A percentile compares a stretch with the other conserved stretches of the same genome.
phyloP scores from a whole-genome alignment of 2,797 vertebrate genomes.

The Phrynocephalus forsythii region DNA sequence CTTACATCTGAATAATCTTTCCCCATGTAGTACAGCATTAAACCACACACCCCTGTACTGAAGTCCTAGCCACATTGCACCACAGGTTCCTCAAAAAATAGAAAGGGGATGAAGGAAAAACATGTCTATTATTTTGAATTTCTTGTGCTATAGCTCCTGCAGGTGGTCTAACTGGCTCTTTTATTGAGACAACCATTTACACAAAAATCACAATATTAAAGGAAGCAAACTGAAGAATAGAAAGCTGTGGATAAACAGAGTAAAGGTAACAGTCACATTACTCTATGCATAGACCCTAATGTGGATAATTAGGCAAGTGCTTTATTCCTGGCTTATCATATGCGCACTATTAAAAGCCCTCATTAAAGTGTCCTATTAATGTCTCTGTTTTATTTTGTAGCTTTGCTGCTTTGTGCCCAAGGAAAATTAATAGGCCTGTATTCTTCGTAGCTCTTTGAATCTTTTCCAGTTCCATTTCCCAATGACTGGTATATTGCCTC shows the following conservation, averaged over 20 bases:
- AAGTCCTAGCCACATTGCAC: no score
- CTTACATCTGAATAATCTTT: no score
- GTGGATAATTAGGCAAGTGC: conserved; percentile 37
- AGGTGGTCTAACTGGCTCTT: no score
- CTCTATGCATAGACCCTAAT: background rate
- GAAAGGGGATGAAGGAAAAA: background rate
- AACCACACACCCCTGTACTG: no score
- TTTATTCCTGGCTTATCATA: conserved; percentile 37
- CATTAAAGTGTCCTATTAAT: conserved; percentile 51
- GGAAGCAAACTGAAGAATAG: background rate
- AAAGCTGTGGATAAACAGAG: background rate
- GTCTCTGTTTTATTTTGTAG: conserved; percentile 55
- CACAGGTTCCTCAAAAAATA: no score
- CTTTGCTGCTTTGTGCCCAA: conserved; percentile 44
- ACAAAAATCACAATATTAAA: background rate
- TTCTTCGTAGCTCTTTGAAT: conserved; percentile 43
- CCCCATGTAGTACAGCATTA: no score
- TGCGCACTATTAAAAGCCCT: conserved; percentile 38
- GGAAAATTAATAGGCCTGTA: conserved; percentile 22
- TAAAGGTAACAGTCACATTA: background rate
- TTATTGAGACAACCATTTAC: background rate
- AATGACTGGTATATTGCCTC: conserved; percentile 9
- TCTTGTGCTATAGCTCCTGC: background rate
- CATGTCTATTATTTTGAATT: background rate
- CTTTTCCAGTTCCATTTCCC: conserved; percentile 37